Evolutionary conservation across 2,888 invertebrate genomes (phyloP), one percentile per base, ranked within the genome.

Genomic region (Neoscelio sp.): DNA sequence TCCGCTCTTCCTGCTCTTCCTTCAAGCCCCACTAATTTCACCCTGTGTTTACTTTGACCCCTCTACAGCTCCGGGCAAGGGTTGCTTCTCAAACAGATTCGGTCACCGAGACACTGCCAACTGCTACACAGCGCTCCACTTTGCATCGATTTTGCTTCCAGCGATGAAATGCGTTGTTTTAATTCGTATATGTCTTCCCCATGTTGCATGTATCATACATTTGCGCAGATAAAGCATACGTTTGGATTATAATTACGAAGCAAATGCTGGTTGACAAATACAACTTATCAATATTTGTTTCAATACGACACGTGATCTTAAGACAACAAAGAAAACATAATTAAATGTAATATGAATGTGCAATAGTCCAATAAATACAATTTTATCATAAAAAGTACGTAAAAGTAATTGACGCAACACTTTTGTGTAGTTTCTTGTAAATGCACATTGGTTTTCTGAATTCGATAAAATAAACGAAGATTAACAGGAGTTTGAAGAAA

Each of bases 41-140:
- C 71, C 77, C 75, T 60, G 84, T 87, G 86, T 89, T 88, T 87
- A 84, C 85, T 87, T 85, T 85, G 84, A 86, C 85, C 86, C 84
- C 80, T 73, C 67, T 77, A 46, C 62, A 64, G 83, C 85, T 83
- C 73, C 79, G 70, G 86, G 88, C 88, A 87, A 88, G 88, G 88
- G 88, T 88, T 85, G 86, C 86, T 85, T 71, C 84, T 89, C 88
- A 88, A 89, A 89, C 88, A 88, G 86, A 87, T 86, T 88, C 88
- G 86, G 87, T 86, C 87, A 86, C 85, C 85, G 84, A 87, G 87
- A 85, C 80, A 71, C 56, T 64, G 52, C 50, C 58, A 65, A 78
- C 73, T 64, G 70, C 76, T 58, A 26, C 71, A 30, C 50, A 13
- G 30, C 74, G 70, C 38, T 80, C 54, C 52, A 78, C 78, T 67